Percentiles rank a stretch among this genome's conserved stretches.
Evolutionary conservation across 2,888 invertebrate species (phyloP).

Genomic region (Sclerodermus sp.): DNA sequence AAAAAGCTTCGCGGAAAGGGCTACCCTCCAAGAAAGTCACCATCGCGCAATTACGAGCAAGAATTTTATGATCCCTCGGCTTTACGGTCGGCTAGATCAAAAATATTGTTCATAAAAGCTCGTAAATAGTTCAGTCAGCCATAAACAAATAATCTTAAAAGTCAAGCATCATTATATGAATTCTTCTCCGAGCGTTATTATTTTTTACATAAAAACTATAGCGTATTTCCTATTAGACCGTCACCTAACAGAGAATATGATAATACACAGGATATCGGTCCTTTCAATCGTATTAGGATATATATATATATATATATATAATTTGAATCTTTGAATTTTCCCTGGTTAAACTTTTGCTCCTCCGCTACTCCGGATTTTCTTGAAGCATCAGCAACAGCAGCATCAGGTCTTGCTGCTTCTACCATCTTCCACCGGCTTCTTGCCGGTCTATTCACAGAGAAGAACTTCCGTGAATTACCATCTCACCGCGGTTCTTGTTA

Average conservation of each 20-base stretch:
- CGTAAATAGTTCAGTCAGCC: neutral
- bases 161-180: neutral
- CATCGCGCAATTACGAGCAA: neutral
- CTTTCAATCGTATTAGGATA: neutral
- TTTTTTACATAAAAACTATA: no score
- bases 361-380: conserved; percentile 23
- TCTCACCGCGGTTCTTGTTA: conserved; percentile 49
- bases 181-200: neutral
- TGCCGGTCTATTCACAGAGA: conserved; percentile 32
- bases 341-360: conserved; percentile 20
- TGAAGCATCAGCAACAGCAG: conserved; percentile 16
- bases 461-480: conserved; percentile 51
- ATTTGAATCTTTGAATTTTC: conserved; percentile 45
- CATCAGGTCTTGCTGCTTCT: conserved; percentile 14
- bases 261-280: neutral
- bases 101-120: neutral
- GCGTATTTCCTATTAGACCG: no score
- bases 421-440: conserved; percentile 23
- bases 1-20: neutral
- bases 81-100: neutral
- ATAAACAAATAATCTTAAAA: neutral
- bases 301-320: conserved; percentile 28
- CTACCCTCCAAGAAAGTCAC: neutral
- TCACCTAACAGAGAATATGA: no score
- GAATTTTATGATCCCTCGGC: neutral